Base-by-base conservation (phyloP, 53 echinoderm and acorn worm species). In the Luidia sarsii region DNA sequence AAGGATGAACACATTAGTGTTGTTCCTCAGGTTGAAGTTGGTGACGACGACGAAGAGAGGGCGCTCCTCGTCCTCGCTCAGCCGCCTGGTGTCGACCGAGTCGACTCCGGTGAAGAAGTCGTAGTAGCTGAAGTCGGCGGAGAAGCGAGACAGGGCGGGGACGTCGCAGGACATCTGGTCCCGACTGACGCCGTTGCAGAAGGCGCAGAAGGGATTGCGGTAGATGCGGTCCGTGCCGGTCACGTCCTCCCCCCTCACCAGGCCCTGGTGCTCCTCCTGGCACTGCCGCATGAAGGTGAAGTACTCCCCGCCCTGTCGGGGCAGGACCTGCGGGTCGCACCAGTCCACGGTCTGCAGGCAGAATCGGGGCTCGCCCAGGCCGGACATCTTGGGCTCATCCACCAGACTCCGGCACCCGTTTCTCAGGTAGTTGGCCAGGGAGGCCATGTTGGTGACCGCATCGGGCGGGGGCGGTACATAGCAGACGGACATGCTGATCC, bases 121-220 rank as follows among this genome's bases (percentile, higher is more conserved):
- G n/a, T 48, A 64, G 64, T 52, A 84, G 50, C 53, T 73, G 52
- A 50, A 33, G 38, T 33, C 50, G 30, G 59, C 45, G 39, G 71
- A 33, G 50, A 30, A 45, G 32, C 77, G 60, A 7, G 69, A 38
- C 15, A 82, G 72, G 45, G 67, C 9, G 16, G 71, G 45, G 20
- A 71, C 71, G 32, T 79, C 70, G 23, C 90, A 92, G 1, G 50
- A 37, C 10, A 83, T 56, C 24, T 59, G 27, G 22, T 70, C 29
- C 8, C 33, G 11, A n/a, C 74, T 48, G 13, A 87, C 28, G 29
- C 91, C 94, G 64, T 99, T 99, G 48, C 99, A 99, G n/a, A 81
- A 62, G 7, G 91, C 94, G 49, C 99, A 99, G 51, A 77, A 81
- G 0, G 89, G 51, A 31, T 99, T 99, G 31, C 91, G 89, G 64